phyloP scores from a whole-genome alignment of 2,888 invertebrate species.

The Rugalucina vietnamica region DNA sequence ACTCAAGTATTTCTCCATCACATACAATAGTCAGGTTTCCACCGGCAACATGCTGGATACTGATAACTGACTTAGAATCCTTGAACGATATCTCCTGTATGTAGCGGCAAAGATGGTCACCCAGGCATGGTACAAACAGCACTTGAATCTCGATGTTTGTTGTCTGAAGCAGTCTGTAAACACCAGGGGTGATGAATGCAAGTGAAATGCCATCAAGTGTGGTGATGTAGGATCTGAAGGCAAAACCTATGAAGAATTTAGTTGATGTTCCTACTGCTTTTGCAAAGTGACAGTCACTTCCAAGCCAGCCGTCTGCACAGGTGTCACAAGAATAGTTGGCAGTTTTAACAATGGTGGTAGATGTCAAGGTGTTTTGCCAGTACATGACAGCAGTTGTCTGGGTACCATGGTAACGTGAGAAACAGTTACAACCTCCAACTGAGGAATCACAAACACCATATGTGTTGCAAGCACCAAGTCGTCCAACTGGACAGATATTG shows the following conservation, averaged over 20 bases:
- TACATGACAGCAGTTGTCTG: constrained; percentile 44
- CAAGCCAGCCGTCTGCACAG: constrained; percentile 70
- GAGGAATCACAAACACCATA: constrained; percentile 59
- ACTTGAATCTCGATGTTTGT: constrained; percentile 58
- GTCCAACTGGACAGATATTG: constrained; percentile 61
- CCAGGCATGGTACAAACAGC: constrained; percentile 66
- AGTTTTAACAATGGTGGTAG: neutral
- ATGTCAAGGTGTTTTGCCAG: constrained; percentile 54
- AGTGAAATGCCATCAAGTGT: constrained; percentile 66
- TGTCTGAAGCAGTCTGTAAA: constrained; percentile 54
- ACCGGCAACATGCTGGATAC: constrained; percentile 41
- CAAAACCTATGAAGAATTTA: constrained; percentile 43
- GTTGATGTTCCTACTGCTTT: constrained; percentile 29
- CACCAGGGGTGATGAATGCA: constrained; percentile 56
- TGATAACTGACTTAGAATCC: constrained; percentile 31
- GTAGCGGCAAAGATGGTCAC: constrained; percentile 58
- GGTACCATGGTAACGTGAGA: constrained; percentile 60
- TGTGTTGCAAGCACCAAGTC: constrained; percentile 62
- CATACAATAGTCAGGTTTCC: constrained; percentile 30
- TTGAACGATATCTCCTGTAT: constrained; percentile 60
- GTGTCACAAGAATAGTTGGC: constrained; percentile 62
- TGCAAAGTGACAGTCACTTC: constrained; percentile 67
- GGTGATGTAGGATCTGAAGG: constrained; percentile 65
- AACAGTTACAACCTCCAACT: constrained; percentile 64
- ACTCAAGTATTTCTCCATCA: constrained; percentile 29